Evolutionary conservation across 2,113 vertebrate genomes (phyloP).

Genomic region (Aspiorhynchus laticeps): DNA sequence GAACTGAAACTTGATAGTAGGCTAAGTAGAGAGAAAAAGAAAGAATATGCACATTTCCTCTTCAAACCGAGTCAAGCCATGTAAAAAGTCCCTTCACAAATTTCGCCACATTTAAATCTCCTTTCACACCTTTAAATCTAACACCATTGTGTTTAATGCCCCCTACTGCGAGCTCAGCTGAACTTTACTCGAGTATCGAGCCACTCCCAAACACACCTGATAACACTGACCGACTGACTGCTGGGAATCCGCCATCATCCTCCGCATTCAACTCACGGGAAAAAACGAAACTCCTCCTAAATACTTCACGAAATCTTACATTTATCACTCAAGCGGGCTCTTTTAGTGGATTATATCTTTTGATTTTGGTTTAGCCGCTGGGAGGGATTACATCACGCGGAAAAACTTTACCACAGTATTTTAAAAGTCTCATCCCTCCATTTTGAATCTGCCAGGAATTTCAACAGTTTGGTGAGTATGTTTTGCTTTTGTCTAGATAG

Average conservation of each 20-base stretch:
- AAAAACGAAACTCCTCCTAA: background rate
- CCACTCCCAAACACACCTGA: slow-evolving; percentile 44
- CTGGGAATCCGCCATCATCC: slow-evolving; percentile 18
- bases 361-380: background rate
- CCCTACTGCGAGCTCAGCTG: background rate
- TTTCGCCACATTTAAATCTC: background rate
- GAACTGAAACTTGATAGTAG: background rate
- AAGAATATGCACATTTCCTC: background rate
- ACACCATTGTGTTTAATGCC: background rate
- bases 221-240: slow-evolving; percentile 12
- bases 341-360: background rate
- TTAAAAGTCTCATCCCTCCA: slow-evolving; percentile 33
- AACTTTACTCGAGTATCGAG: slow-evolving; percentile 27
- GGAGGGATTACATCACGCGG: background rate
- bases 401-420: slow-evolving; percentile 35
- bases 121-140: background rate
- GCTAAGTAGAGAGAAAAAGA: background rate
- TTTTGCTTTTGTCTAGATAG: slow-evolving; percentile 3
- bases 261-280: background rate
- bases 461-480: slow-evolving; percentile 24
- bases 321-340: background rate
- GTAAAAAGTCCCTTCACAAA: background rate
- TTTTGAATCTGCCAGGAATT: slow-evolving; percentile 36
- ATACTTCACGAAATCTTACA: background rate
- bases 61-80: background rate